Conservation (phyloP, 2,113 vertebrate genomes). For the Leucopsar rothschildi region DNA sequence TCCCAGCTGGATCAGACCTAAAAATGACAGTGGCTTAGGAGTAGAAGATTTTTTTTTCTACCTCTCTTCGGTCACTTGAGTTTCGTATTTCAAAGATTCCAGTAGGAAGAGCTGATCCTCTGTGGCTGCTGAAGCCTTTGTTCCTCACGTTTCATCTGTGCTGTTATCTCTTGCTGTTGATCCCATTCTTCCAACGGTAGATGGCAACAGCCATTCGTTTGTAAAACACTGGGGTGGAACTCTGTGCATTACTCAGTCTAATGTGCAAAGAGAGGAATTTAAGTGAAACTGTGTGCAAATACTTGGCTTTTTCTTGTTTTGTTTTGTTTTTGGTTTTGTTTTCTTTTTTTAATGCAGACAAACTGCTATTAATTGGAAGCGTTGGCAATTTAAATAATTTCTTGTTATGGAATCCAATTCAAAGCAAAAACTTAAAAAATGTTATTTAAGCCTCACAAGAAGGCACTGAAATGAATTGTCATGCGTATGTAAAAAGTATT, state of each 20-base stretch:
- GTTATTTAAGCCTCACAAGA: not conserved
- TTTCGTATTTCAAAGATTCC: not conserved
- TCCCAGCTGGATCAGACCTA: not conserved
- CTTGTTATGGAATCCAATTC: not conserved
- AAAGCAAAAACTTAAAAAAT: not conserved
- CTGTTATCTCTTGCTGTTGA: not conserved
- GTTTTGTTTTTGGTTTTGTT: too few species aligned
- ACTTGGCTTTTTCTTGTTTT: accelerated
- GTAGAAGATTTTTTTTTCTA: not conserved
- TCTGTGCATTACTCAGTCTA: accelerated
- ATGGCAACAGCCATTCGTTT: slow-evolving; percentile 71
- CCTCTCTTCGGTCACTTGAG: not conserved
- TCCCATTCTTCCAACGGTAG: slow-evolving; percentile 65
- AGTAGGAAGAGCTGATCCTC: not conserved
- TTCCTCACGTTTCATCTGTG: not conserved
- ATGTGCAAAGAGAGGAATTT: not conserved
- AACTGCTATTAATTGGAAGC: not conserved
- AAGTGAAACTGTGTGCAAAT: not conserved
- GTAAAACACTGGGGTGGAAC: not conserved
- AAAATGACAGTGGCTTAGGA: not conserved
- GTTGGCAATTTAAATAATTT: not conserved
- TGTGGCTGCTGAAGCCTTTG: not conserved
- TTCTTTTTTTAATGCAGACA: not conserved
- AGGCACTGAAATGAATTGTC: not conserved
- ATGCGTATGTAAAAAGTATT: not conserved